Evolutionary conservation across 2,113 vertebrate species (phyloP).

Genomic region (Sapayoa aenigma): DNA sequence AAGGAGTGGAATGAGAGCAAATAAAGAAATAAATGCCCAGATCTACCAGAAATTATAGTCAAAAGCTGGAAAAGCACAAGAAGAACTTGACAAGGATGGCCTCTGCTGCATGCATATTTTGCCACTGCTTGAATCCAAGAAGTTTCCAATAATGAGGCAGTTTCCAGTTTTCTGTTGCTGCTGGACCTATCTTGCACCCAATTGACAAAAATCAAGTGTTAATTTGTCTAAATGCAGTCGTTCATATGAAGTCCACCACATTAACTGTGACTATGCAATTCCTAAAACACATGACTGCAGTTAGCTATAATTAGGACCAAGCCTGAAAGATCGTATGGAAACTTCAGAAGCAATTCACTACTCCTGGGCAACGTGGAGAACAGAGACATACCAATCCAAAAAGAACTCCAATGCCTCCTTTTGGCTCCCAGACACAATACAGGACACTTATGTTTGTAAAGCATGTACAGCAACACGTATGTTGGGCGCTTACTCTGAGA

Average conservation of each 20-base stretch:
- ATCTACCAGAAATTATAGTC: background rate
- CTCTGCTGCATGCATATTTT: background rate
- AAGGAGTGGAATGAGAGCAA: background rate
- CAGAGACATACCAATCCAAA: background rate
- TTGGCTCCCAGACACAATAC: background rate
- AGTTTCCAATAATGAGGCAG: background rate
- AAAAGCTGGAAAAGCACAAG: background rate
- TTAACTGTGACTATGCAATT: background rate
- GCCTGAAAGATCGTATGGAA: background rate
- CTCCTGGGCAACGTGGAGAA: background rate
- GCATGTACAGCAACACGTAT: background rate
- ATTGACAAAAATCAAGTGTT: background rate
- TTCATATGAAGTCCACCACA: background rate
- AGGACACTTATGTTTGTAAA: background rate
- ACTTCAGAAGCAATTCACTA: background rate
- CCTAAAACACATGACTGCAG: background rate
- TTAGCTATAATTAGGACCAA: background rate
- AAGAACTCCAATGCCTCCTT: background rate
- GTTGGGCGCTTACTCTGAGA: background rate
- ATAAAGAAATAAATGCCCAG: background rate
- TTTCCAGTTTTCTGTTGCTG: background rate
- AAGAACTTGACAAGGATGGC: background rate
- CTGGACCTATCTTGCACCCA: background rate
- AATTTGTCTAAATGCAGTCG: background rate
- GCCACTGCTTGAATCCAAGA: background rate